Base-by-base conservation (phyloP, 2,797 vertebrate genomes). In the Semotilus atromaculatus region DNA sequence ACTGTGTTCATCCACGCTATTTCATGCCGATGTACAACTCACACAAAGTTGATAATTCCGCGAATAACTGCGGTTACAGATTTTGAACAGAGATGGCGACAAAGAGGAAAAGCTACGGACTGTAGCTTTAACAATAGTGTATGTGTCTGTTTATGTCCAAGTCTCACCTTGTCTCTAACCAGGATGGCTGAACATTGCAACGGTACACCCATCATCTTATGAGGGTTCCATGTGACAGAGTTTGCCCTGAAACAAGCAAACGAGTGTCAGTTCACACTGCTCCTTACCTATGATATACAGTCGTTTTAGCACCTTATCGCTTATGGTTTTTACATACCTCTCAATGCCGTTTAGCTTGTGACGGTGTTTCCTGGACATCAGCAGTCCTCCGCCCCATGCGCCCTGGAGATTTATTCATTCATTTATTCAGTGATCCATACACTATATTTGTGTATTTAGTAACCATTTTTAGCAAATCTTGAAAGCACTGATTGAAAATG, bases 191-290 rank as follows among this genome's bases (percentile, higher is more conserved):
- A 99, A 87, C 98, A 99, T 90, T 99, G 98, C 58, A 99, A 94
- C 67, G 98, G 95, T 84, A 97, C 98, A 0, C 98, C 98, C 98
- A 99, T 99, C 98, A 99, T 99, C 95, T 99, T 99, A 93, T 99
- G 98, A 73, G 98, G 98, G 91, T 97, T 97, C 97, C 97, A 97
- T 83, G 97, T 97, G 86, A 97, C 96, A 3, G 97, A 97, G 90
- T 95, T 95, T 89, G 96, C 97, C 92, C 97, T 97, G 91, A 84
- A 90, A 94, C 89, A 92, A 83, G 80, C 23, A 85, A 38, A 21
- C 77, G 62, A 78, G 58, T 13, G 67, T 67, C 13, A 74, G 26
- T 14, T 75, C 66, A 62, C 14, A 23, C 18, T 29, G 23, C 26
- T 78, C 16, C 18, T 8, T 34, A 14, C 13, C 8, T 45, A 13